Percentiles rank a stretch among this genome's conserved stretches.
These are phyloP conservation scores for Paelopatides confundens DNA, from an alignment of 53 echinoderm and acorn worm species.

Conservation along the genomic window DNA sequence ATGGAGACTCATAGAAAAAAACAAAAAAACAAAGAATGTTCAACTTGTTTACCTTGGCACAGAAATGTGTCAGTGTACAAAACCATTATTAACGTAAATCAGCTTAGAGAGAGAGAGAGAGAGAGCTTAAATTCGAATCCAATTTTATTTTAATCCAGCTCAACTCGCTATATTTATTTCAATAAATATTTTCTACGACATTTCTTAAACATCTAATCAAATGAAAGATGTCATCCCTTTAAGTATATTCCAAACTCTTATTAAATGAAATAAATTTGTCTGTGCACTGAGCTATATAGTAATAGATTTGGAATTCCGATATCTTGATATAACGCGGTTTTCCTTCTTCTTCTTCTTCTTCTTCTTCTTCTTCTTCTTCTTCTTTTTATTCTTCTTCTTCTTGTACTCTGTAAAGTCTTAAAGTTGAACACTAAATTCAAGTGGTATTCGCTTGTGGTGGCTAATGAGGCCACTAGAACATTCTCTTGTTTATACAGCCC, in stretches of 20 bases:
- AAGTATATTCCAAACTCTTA: not conserved
- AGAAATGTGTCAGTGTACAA: too few relatives aligned
- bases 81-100: too few relatives aligned
- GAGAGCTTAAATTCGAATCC: not conserved
- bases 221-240: not conserved
- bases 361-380: too few relatives aligned
- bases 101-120: too few relatives aligned
- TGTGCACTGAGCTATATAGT: not conserved
- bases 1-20: too few relatives aligned
- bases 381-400: too few relatives aligned
- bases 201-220: not conserved
- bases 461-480: slow-evolving; percentile 16
- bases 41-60: too few relatives aligned
- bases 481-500: slow-evolving; percentile 41
- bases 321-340: not conserved
- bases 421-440: not conserved
- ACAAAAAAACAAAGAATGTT: too few relatives aligned
- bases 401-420: not conserved
- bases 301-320: not conserved
- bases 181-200: not conserved
- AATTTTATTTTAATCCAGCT: not conserved
- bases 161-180: not conserved
- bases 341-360: too few relatives aligned
- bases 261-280: not conserved
- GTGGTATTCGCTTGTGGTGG: slow-evolving; percentile 3